These are phyloP conservation scores for Catamblyrhynchus diadema DNA, from an alignment of 2,797 vertebrate species.

Conservation along the genomic window DNA sequence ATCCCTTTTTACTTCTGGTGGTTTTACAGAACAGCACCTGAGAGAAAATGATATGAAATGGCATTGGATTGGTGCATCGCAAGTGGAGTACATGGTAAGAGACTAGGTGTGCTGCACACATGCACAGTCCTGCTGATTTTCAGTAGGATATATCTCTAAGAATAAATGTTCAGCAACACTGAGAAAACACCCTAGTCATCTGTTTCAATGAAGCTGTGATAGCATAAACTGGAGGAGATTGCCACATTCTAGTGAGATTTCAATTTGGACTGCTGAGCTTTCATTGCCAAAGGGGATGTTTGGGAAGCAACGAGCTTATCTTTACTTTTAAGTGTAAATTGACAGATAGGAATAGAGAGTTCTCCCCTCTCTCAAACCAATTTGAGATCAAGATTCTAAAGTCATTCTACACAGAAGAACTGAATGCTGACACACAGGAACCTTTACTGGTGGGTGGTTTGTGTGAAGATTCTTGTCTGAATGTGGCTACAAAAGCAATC, in stretches of 20 bases:
- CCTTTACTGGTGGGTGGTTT: neutral
- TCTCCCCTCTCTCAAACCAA: neutral
- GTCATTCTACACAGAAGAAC: neutral
- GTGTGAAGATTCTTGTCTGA: neutral
- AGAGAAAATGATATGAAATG: neutral
- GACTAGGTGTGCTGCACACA: neutral
- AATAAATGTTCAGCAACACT: neutral
- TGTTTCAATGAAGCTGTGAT: neutral
- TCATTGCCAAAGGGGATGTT: neutral
- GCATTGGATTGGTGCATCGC: neutral
- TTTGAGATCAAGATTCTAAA: neutral
- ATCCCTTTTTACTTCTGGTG: neutral
- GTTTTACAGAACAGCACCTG: neutral
- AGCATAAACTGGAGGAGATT: conserved; percentile 5
- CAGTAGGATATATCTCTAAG: neutral
- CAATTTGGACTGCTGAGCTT: conserved; percentile 25
- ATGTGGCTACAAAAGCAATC: neutral
- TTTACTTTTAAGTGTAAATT: conserved; percentile 30
- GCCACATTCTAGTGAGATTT: neutral
- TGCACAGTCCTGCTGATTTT: neutral
- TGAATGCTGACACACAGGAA: neutral
- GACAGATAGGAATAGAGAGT: neutral
- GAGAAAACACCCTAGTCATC: neutral
- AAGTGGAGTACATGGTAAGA: neutral
- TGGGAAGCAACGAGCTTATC: neutral